Conservation (phyloP, 1,140 invertebrate genomes). For the Papilio xuthus region DNA sequence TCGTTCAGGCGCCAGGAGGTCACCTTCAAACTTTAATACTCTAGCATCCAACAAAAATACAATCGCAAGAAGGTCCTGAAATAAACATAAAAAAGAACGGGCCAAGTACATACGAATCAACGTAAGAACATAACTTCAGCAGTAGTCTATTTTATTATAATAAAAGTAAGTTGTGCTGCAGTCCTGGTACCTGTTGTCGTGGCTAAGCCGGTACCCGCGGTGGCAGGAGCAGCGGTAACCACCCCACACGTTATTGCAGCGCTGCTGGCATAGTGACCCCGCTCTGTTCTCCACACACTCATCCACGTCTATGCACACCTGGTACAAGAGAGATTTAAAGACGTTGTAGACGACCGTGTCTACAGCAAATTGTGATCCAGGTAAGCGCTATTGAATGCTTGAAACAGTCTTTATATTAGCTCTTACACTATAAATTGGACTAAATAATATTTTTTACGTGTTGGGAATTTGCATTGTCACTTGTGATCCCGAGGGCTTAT, state of each 20-base stretch:
- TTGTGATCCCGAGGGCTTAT: too few species aligned
- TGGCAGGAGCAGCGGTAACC: slow-evolving; percentile 90
- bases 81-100: too few species aligned
- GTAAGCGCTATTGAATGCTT: background rate
- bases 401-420: background rate
- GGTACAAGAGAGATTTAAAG: slow-evolving; percentile 34
- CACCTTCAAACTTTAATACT: too few species aligned
- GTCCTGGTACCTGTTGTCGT: slow-evolving; percentile 85
- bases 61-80: too few species aligned
- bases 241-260: slow-evolving; percentile 93
- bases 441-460: too few species aligned
- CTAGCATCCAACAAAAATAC: too few species aligned
- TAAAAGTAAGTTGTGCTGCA: background rate
- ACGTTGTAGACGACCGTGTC: background rate
- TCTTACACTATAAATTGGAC: too few species aligned
- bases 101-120: too few species aligned
- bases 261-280: slow-evolving; percentile 88
- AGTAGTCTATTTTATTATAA: too few species aligned
- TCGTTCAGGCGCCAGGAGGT: too few species aligned
- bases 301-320: slow-evolving; percentile 75
- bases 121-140: too few species aligned
- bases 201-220: slow-evolving; percentile 86
- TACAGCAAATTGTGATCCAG: background rate
- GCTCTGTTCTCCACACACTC: slow-evolving; percentile 78
- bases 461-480: too few species aligned